Conservation (phyloP, 2,888 invertebrate genomes). For the Rotaria magnacalcarata region DNA sequence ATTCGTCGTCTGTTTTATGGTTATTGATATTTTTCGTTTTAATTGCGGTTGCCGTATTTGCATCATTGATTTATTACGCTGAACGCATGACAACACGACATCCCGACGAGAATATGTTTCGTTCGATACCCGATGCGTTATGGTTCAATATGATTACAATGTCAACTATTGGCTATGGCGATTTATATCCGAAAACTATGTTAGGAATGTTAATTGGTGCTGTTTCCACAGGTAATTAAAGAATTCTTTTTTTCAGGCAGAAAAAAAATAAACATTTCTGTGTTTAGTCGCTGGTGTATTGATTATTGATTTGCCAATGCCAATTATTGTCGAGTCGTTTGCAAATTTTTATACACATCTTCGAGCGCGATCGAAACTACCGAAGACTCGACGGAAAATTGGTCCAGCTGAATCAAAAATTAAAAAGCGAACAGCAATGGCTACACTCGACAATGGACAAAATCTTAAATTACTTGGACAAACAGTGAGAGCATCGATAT, state of each 20-base stretch:
- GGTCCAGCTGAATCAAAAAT: constrained; percentile 38
- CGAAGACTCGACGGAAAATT: constrained; percentile 43
- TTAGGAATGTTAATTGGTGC: constrained; percentile 43
- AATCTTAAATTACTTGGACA: constrained; percentile 34
- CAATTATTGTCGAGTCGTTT: constrained; percentile 46
- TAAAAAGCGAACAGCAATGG: constrained; percentile 23
- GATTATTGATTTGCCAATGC: constrained; percentile 45
- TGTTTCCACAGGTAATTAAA: not conserved
- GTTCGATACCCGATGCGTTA: constrained; percentile 43
- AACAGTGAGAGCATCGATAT: not conserved
- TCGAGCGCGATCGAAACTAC: constrained; percentile 44
- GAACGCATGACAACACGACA: constrained; percentile 45
- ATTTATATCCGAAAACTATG: constrained; percentile 40
- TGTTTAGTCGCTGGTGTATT: constrained; percentile 44
- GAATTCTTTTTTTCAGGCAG: too few species aligned
- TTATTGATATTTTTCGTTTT: constrained; percentile 45
- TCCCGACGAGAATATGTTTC: constrained; percentile 41
- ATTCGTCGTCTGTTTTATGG: constrained; percentile 38
- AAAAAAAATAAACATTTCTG: not conserved
- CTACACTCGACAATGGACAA: not conserved
- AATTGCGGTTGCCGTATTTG: constrained; percentile 42
- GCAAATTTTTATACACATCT: constrained; percentile 46
- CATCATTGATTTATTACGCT: constrained; percentile 43
- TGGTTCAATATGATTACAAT: constrained; percentile 44
- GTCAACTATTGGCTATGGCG: constrained; percentile 45